phyloP scores from a whole-genome alignment of 2,888 invertebrate species.

The Apotomis turbidana region DNA sequence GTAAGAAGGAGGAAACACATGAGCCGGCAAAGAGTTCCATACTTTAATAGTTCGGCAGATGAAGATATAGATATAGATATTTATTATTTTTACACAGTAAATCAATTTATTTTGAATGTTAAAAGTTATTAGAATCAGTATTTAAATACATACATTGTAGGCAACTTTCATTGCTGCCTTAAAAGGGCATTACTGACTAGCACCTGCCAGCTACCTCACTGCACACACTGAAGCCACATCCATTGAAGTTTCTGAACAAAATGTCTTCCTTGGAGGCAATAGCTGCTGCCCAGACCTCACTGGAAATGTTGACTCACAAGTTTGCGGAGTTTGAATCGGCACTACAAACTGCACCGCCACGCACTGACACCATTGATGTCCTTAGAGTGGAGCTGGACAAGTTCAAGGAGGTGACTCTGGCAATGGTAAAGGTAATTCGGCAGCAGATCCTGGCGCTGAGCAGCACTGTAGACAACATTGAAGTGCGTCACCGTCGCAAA shows the following conservation, averaged over 20 bases:
- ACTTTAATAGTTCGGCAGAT: no score
- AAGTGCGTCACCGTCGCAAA: background rate
- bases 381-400: background rate
- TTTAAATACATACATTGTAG: no score
- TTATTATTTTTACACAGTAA: no score
- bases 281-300: background rate
- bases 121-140: no score
- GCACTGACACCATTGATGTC: background rate
- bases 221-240: conserved; percentile 2
- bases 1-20: no score
- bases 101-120: no score
- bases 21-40: no score
- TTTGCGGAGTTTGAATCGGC: background rate
- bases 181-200: background rate
- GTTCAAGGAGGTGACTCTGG: background rate
- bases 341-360: background rate
- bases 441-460: background rate
- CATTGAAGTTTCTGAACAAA: background rate
- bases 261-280: background rate
- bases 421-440: background rate
- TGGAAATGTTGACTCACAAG: background rate
- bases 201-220: background rate
- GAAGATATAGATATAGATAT: no score
- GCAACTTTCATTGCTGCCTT: no score
- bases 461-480: background rate